phyloP scores from a whole-genome alignment of 2,113 vertebrate species.

The Deroptyus accipitrinus region DNA sequence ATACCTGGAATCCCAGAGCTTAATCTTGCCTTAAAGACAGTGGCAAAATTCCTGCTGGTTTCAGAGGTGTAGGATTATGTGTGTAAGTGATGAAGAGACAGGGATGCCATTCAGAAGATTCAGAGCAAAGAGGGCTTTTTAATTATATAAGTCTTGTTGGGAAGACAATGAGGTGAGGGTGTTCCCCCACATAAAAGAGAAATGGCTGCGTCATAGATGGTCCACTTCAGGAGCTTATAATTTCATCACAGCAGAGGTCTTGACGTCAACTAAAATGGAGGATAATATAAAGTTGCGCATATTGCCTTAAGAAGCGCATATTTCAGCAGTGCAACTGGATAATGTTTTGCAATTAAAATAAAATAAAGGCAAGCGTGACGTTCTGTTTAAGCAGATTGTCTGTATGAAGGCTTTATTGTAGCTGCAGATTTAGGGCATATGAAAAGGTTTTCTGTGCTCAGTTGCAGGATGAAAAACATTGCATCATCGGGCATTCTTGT shows the following conservation, averaged over 20 bases:
- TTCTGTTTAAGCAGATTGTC: conserved; percentile 72
- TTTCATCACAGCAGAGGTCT: conserved; percentile 2
- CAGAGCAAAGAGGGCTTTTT: background rate
- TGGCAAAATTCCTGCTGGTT: background rate
- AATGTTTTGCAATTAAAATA: conserved; percentile 68
- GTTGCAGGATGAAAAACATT: conserved; percentile 74
- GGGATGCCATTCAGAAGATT: background rate
- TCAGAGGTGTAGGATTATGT: background rate
- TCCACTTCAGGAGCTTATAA: conserved; percentile 37
- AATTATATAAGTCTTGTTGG: background rate
- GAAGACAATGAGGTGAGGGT: conserved; percentile 42
- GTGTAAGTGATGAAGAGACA: background rate
- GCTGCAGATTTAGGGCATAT: conserved; percentile 76
- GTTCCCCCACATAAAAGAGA: background rate
- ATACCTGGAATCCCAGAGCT: background rate
- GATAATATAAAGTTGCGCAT: conserved; percentile 43
- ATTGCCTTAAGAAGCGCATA: conserved; percentile 50
- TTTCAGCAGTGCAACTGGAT: conserved; percentile 54
- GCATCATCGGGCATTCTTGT: conserved; percentile 75
- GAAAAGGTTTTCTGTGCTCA: conserved; percentile 81
- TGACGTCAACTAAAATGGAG: conserved; percentile 57
- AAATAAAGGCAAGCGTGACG: conserved; percentile 71
- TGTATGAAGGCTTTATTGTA: conserved; percentile 74
- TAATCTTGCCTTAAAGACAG: background rate
- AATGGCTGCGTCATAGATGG: conserved; percentile 36